These are phyloP conservation scores for Eupithecia insigniata DNA, from an alignment of 2,888 invertebrate species.

Conservation along the genomic window DNA sequence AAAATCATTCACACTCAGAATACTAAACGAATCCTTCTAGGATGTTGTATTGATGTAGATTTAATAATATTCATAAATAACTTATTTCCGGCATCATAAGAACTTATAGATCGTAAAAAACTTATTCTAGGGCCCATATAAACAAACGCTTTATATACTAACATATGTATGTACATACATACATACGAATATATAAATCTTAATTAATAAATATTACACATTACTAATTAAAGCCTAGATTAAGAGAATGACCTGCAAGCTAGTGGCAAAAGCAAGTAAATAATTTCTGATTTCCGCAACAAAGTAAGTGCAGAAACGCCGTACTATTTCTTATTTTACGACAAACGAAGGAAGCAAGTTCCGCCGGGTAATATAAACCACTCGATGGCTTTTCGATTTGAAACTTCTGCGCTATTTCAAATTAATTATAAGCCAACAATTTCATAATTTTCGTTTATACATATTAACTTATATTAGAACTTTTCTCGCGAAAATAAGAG, in stretches of 20 bases:
- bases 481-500: too few relatives aligned
- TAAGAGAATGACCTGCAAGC: too few relatives aligned
- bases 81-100: too few relatives aligned
- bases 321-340: conserved; percentile 25
- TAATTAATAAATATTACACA: too few relatives aligned
- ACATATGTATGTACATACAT: too few relatives aligned
- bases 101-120: too few relatives aligned
- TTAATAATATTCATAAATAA: too few relatives aligned
- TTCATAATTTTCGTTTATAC: background rate
- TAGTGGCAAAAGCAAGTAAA: background rate
- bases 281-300: background rate
- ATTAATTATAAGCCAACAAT: conserved; percentile 3
- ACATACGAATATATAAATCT: too few relatives aligned
- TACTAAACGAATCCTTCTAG: background rate
- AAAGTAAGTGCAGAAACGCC: conserved; percentile 23
- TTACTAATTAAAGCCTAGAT: too few relatives aligned
- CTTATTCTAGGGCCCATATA: too few relatives aligned
- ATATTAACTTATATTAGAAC: background rate
- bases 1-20: background rate
- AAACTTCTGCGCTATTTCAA: conserved; percentile 10
- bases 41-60: background rate
- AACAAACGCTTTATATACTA: too few relatives aligned
- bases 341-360: conserved; percentile 26
- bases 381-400: conserved; percentile 15
- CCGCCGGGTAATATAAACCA: conserved; percentile 23